A percentile compares a stretch with the other conserved stretches of the same genome.
phyloP scores from a whole-genome alignment of 2,888 invertebrate species.

The Celastrina argiolus region DNA sequence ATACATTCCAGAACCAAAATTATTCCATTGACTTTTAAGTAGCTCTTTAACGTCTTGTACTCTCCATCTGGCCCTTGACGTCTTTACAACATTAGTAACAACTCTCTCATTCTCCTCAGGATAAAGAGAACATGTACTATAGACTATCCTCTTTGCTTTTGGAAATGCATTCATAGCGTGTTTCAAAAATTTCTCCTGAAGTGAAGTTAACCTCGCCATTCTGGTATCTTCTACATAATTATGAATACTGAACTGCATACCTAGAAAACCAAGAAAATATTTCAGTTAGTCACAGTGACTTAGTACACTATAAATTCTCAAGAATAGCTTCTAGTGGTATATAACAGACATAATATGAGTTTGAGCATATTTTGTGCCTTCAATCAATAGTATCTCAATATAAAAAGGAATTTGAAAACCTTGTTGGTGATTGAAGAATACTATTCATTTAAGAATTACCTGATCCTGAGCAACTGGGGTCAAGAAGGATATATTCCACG shows the following conservation, averaged over 20 bases:
- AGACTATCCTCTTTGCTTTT: conserved; percentile 89
- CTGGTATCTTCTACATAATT: conserved; percentile 71
- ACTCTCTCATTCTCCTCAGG: conserved; percentile 96
- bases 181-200: conserved; percentile 89
- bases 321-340: too few species aligned
- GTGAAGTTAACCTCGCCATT: conserved; percentile 82
- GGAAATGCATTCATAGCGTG: conserved; percentile 92
- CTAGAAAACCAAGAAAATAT: conserved; percentile 38
- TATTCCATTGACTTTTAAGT: conserved; percentile 82
- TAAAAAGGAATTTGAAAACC: too few species aligned
- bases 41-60: conserved; percentile 80
- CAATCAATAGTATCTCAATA: too few species aligned
- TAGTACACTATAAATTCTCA: too few species aligned
- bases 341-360: too few species aligned
- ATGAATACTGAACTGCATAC: conserved; percentile 66
- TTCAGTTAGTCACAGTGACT: background rate
- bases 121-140: conserved; percentile 96
- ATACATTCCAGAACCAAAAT: conserved; percentile 81
- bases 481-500: conserved; percentile 94
- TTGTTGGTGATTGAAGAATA: background rate
- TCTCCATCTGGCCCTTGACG: conserved; percentile 76
- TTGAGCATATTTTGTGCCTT: too few species aligned
- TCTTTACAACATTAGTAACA: conserved; percentile 82
- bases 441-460: conserved; percentile 71
- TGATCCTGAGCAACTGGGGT: conserved; percentile 98